phyloP scores from a whole-genome alignment of 2,113 vertebrate species.

The Oryzias woworae region DNA sequence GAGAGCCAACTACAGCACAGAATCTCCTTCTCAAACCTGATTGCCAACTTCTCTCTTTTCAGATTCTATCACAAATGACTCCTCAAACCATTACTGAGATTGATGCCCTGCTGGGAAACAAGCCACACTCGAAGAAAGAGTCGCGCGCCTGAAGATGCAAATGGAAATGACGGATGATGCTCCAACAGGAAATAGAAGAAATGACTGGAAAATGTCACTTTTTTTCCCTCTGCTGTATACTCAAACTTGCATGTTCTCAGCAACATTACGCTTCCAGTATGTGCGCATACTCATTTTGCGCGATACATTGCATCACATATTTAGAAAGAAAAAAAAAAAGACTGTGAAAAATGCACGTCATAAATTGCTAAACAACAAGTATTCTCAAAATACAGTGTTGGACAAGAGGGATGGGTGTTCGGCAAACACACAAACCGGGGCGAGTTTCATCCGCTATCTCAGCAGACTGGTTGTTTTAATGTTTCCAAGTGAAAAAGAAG shows the following conservation, averaged over 20 bases:
- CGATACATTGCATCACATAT: slow-evolving; percentile 65
- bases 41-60: slow-evolving; percentile 1
- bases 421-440: slow-evolving; percentile 36
- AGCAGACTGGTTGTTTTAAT: slow-evolving; percentile 12
- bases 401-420: slow-evolving; percentile 20
- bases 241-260: slow-evolving; percentile 75
- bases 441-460: slow-evolving; percentile 11
- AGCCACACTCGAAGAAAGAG: slow-evolving; percentile 84
- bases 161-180: slow-evolving; percentile 46
- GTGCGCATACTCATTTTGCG: slow-evolving; percentile 69
- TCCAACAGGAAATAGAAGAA: slow-evolving; percentile 46
- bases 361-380: slow-evolving; percentile 54
- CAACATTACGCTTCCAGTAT: slow-evolving; percentile 77
- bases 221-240: slow-evolving; percentile 70
- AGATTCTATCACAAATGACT: slow-evolving; percentile 87
- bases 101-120: slow-evolving; percentile 86
- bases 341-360: slow-evolving; percentile 37
- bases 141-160: slow-evolving; percentile 72
- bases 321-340: slow-evolving; percentile 38
- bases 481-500: slow-evolving; percentile 17
- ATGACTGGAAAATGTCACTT: slow-evolving; percentile 58
- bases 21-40: neutral
- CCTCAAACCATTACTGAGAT: slow-evolving; percentile 85
- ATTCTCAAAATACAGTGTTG: slow-evolving; percentile 41
- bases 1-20: neutral